Conservation (phyloP, 2,113 vertebrate genomes). For the Grammomys surdaster region DNA sequence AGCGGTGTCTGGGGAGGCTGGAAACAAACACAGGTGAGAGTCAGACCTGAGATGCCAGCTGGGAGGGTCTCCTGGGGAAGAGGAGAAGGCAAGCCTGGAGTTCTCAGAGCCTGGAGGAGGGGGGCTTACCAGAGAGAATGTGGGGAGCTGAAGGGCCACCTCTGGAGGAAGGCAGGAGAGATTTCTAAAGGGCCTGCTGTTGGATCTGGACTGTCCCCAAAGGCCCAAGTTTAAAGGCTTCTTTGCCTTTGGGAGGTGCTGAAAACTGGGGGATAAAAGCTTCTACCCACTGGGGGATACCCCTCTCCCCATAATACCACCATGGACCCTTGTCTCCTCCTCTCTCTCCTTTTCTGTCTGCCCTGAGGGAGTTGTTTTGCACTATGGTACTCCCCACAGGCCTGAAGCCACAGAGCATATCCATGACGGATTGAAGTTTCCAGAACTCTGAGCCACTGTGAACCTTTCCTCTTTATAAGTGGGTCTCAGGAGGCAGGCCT, state of each 20-base stretch:
- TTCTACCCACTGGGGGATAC: not conserved
- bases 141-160: fast-evolving
- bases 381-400: not conserved
- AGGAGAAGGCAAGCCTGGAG: fast-evolving
- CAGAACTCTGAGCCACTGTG: not conserved
- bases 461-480: not conserved
- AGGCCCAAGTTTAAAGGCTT: not conserved
- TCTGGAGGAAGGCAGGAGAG: too few relatives aligned
- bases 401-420: not conserved
- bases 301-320: too few relatives aligned
- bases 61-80: not conserved
- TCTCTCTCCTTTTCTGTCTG: not conserved
- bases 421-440: too few relatives aligned
- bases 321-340: not conserved
- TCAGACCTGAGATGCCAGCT: not conserved
- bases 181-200: not conserved
- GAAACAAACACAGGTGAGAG: not conserved
- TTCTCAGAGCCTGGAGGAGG: not conserved
- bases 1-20: slow-evolving; percentile 48
- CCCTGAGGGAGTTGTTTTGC: not conserved
- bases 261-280: too few relatives aligned
- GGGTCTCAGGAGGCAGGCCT: not conserved
- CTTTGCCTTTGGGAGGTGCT: not conserved
- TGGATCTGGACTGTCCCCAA: not conserved
- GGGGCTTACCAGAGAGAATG: not conserved